Conservation (phyloP, 1,140 invertebrate genomes). For the Cydia fagiglandana region DNA sequence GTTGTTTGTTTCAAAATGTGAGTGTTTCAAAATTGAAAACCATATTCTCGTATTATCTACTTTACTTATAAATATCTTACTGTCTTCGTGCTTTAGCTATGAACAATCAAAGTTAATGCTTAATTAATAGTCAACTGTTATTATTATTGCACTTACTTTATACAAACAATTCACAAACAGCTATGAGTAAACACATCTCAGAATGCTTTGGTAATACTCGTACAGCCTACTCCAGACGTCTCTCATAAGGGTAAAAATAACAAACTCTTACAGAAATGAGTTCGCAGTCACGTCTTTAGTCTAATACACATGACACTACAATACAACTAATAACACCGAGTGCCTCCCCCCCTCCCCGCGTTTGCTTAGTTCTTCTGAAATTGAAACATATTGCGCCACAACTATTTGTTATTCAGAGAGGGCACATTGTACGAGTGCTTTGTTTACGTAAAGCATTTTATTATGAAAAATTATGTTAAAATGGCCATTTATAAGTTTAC, state of each 20-base stretch:
- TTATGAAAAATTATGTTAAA: conserved; percentile 17
- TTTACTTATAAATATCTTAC: too few species aligned
- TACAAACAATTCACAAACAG: background rate
- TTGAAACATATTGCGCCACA: conserved; percentile 18
- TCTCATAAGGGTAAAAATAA: conserved; percentile 16
- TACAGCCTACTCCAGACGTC: conserved; percentile 5
- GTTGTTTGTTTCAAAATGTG: too few species aligned
- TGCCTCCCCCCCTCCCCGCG: background rate
- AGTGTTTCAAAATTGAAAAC: too few species aligned
- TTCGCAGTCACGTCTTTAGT: background rate
- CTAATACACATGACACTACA: conserved; percentile 16
- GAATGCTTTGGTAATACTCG: background rate
- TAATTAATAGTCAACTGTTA: background rate
- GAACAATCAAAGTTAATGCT: background rate
- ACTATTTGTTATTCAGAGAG: conserved; percentile 17
- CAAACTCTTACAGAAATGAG: conserved; percentile 10
- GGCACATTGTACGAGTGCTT: conserved; percentile 13
- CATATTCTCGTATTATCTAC: too few species aligned
- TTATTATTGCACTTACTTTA: background rate
- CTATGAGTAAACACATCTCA: background rate
- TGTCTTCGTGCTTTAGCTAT: background rate
- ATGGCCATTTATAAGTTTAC: conserved; percentile 11
- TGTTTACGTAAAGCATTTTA: conserved; percentile 10
- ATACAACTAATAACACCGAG: conserved; percentile 16
- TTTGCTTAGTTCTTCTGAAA: conserved; percentile 13